A percentile compares a stretch with the other conserved stretches of the same genome.
These are phyloP conservation scores for Lymantria dispar DNA, from an alignment of 2,888 invertebrate species.

Conservation along the genomic window DNA sequence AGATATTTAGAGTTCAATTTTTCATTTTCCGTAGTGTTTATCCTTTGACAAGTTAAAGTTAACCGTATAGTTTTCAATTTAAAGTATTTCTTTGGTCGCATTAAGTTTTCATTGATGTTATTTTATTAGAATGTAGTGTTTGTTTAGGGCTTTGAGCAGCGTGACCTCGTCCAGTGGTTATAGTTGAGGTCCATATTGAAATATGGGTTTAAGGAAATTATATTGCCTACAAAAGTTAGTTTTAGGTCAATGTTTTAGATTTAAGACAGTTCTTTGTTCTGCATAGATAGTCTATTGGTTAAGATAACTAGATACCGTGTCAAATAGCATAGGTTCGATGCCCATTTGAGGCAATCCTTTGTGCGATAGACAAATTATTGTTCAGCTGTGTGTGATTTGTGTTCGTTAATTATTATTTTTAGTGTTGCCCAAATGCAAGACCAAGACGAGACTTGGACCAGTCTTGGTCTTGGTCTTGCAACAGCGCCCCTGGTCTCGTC, in stretches of 20 bases:
- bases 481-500: too few species aligned
- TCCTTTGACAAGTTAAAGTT: background rate
- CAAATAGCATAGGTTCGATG: too few species aligned
- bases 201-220: slow-evolving; percentile 45
- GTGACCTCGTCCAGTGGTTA: slow-evolving; percentile 56
- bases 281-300: slow-evolving; percentile 8
- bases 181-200: slow-evolving; percentile 48
- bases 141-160: slow-evolving; percentile 43
- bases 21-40: background rate
- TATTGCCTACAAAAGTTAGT: slow-evolving; percentile 14
- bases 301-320: too few species aligned
- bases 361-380: too few species aligned
- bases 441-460: too few species aligned
- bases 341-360: too few species aligned
- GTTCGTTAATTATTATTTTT: too few species aligned
- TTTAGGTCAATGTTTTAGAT: slow-evolving; percentile 16
- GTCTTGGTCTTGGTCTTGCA: too few species aligned
- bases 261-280: slow-evolving; percentile 10
- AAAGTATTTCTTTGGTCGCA: slow-evolving; percentile 1
- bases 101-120: slow-evolving; percentile 3
- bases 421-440: too few species aligned
- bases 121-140: slow-evolving; percentile 36
- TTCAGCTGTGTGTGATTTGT: too few species aligned
- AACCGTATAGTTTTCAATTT: accelerated
- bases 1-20: slow-evolving; percentile 1